Conservation (phyloP, 2,888 invertebrate genomes). For the Dyspetes luteomarginatus region DNA sequence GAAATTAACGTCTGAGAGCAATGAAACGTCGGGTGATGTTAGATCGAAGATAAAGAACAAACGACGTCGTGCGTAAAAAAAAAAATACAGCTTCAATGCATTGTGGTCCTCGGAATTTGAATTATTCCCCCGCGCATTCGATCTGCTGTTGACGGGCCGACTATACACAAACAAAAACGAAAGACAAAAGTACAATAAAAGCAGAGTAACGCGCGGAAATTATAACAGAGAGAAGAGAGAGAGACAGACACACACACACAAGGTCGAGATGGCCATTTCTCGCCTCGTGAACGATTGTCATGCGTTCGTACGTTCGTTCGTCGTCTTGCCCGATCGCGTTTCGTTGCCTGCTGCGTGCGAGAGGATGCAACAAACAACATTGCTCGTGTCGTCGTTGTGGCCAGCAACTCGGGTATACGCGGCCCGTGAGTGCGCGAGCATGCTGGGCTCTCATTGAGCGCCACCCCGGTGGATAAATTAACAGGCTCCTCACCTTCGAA, state of each 20-base stretch:
- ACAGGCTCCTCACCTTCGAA: slow-evolving; percentile 33
- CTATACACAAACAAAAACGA: background rate
- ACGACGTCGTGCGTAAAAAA: background rate
- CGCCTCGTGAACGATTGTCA: slow-evolving; percentile 76
- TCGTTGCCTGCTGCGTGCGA: slow-evolving; percentile 55
- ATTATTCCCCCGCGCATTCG: background rate
- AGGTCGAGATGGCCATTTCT: slow-evolving; percentile 78
- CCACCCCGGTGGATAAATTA: slow-evolving; percentile 32
- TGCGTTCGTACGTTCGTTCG: slow-evolving; percentile 48
- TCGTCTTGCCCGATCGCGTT: slow-evolving; percentile 3
- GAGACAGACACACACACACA: slow-evolving; percentile 37
- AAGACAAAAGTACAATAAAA: background rate
- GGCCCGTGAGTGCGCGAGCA: slow-evolving; percentile 64
- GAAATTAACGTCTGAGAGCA: background rate
- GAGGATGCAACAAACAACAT: slow-evolving; percentile 71
- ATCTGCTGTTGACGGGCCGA: background rate
- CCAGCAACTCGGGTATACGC: slow-evolving; percentile 72
- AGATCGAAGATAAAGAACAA: slow-evolving; percentile 16
- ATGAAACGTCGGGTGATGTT: slow-evolving; percentile 17
- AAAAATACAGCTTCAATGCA: slow-evolving; percentile 31
- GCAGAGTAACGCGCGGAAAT: background rate
- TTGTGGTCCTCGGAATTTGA: slow-evolving; percentile 36
- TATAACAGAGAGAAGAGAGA: slow-evolving; percentile 37
- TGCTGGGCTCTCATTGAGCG: slow-evolving; percentile 63
- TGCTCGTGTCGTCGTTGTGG: slow-evolving; percentile 72